Conservation (phyloP, 1,140 invertebrate genomes). For the Drosophila nigromelanica region DNA sequence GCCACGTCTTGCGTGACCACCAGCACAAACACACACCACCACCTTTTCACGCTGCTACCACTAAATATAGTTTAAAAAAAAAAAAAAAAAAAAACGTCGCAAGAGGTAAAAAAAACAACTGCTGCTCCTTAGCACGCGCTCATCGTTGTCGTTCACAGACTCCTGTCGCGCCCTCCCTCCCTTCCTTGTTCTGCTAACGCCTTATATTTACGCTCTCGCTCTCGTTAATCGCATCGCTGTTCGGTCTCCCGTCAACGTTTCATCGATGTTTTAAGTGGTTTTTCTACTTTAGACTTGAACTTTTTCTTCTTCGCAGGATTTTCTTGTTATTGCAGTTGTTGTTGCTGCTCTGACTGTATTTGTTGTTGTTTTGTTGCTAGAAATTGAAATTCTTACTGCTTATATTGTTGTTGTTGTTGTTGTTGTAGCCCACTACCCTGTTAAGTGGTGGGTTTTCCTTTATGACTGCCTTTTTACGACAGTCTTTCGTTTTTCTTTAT, state of each 20-base stretch:
- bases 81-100: conserved; percentile 42
- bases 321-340: conserved; percentile 57
- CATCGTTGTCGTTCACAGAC: conserved; percentile 55
- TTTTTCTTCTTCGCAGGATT: conserved; percentile 74
- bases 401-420: conserved; percentile 43
- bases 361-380: conserved; percentile 51
- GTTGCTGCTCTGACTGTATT: conserved; percentile 34
- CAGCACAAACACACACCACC: conserved; percentile 48
- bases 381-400: conserved; percentile 79
- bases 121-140: conserved; percentile 63
- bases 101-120: conserved; percentile 34
- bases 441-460: conserved; percentile 79
- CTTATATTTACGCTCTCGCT: conserved; percentile 20
- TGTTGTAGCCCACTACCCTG: conserved; percentile 58
- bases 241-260: conserved; percentile 50
- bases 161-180: conserved; percentile 45
- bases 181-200: neutral
- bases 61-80: conserved; percentile 63
- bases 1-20: conserved; percentile 76
- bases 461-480: conserved; percentile 77
- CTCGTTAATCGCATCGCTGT: conserved; percentile 42
- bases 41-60: conserved; percentile 67
- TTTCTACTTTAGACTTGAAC: conserved; percentile 77
- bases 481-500: conserved; percentile 48
- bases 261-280: conserved; percentile 81